A percentile compares a stretch with the other conserved stretches of the same genome.
Evolutionary conservation across 2,888 invertebrate species (phyloP).

Genomic region (Acleris cristana): DNA sequence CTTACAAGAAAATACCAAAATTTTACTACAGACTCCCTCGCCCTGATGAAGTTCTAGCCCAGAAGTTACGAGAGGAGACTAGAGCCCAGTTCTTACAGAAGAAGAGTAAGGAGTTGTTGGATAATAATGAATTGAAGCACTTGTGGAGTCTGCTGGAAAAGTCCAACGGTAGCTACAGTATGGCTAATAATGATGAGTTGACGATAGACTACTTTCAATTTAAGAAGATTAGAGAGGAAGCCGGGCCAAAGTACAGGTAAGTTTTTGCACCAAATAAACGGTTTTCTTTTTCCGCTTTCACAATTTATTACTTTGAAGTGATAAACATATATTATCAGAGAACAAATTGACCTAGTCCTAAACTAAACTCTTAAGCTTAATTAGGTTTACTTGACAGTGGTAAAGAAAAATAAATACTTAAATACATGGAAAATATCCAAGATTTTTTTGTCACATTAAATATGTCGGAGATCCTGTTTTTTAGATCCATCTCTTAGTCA

Average conservation of each 20-base stretch:
- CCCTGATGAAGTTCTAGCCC: constrained; percentile 89
- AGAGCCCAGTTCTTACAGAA: constrained; percentile 94
- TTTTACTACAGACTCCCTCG: constrained; percentile 91
- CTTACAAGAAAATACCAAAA: constrained; percentile 87
- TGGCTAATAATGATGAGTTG: constrained; percentile 87
- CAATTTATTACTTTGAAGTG: too few relatives aligned
- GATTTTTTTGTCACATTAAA: too few relatives aligned
- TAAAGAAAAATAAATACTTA: too few relatives aligned
- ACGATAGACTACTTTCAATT: constrained; percentile 94
- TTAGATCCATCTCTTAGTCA: too few relatives aligned
- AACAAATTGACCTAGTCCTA: too few relatives aligned
- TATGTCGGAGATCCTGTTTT: too few relatives aligned
- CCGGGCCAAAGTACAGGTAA: constrained; percentile 89
- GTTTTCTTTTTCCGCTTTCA: too few relatives aligned
- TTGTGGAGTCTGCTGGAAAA: constrained; percentile 93
- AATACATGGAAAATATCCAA: too few relatives aligned
- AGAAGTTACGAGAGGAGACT: constrained; percentile 94
- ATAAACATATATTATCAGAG: too few relatives aligned
- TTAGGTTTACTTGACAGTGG: too few relatives aligned
- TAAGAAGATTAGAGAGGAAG: constrained; percentile 89
- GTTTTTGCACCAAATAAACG: neutral
- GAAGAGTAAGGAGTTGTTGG: constrained; percentile 91
- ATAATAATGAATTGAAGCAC: constrained; percentile 93
- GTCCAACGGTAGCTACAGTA: constrained; percentile 89
- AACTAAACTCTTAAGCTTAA: too few relatives aligned